phyloP scores from a whole-genome alignment of 2,888 invertebrate species.

The Baronia brevicornis region DNA sequence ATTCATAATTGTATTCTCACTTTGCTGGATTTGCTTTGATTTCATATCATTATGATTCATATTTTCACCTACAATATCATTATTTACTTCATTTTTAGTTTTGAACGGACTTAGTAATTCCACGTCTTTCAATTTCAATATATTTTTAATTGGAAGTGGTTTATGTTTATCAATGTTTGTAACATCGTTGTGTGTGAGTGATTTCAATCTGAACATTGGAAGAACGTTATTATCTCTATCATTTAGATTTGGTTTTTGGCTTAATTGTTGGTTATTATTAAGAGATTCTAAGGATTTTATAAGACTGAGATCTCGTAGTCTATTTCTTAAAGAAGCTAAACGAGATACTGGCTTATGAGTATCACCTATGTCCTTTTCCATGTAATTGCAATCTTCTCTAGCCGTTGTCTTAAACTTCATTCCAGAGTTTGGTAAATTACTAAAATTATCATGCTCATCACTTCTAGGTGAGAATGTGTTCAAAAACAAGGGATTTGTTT shows the following conservation, averaged over 20 bases:
- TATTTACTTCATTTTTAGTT: constrained; percentile 7
- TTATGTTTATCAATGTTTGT: constrained; percentile 16
- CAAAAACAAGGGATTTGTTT: constrained; percentile 7
- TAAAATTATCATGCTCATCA: background rate
- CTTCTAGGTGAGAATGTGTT: background rate
- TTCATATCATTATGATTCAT: constrained; percentile 7
- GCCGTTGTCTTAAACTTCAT: background rate
- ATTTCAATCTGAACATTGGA: too few relatives aligned
- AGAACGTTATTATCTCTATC: background rate
- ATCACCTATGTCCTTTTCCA: background rate
- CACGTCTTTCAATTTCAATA: constrained; percentile 43
- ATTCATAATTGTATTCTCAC: too few relatives aligned
- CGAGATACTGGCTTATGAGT: constrained; percentile 2
- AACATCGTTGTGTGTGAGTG: constrained; percentile 13
- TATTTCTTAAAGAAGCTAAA: constrained; percentile 8
- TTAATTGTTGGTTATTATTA: constrained; percentile 9
- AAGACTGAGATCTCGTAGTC: constrained; percentile 9
- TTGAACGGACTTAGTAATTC: constrained; percentile 26
- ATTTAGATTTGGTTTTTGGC: constrained; percentile 1
- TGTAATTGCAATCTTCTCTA: background rate
- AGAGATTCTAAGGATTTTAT: constrained; percentile 3
- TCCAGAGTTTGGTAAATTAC: background rate
- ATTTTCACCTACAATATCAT: constrained; percentile 4
- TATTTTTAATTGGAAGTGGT: constrained; percentile 29
- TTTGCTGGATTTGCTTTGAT: background rate